Conservation (phyloP, 2,113 vertebrate genomes). For the Mormoops blainvillei region DNA sequence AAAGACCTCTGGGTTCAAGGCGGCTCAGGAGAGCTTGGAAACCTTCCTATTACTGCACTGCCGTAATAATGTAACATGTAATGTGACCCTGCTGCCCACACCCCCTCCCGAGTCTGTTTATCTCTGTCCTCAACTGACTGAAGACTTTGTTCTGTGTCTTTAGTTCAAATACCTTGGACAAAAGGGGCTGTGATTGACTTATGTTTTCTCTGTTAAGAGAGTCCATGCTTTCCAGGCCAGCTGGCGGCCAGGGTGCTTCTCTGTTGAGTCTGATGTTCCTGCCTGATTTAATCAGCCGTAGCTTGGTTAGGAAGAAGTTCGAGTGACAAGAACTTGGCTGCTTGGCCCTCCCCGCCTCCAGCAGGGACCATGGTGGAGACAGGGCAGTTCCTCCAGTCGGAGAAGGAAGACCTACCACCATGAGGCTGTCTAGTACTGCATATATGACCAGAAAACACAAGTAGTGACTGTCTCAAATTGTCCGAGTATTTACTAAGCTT, state of each 20-base stretch:
- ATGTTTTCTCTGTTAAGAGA: neutral
- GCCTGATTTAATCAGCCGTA: neutral
- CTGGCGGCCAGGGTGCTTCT: neutral
- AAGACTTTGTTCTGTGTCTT: neutral
- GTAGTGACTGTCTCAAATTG: neutral
- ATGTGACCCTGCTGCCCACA: rapidly evolving
- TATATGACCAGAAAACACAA: neutral
- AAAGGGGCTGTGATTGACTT: neutral
- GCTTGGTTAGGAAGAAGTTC: neutral
- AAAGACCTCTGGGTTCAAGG: neutral
- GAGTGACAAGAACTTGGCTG: neutral
- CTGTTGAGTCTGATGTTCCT: neutral
- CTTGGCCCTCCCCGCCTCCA: neutral
- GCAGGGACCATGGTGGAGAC: neutral
- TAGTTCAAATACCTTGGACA: neutral
- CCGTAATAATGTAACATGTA: neutral
- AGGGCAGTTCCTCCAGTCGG: neutral
- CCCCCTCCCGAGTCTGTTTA: neutral
- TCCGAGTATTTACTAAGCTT: neutral
- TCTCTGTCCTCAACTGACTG: no score
- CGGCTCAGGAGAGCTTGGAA: neutral
- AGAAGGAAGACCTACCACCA: neutral
- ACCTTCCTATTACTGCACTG: neutral
- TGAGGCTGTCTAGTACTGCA: neutral
- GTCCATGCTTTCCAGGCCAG: neutral